Evolutionary conservation across 1,140 invertebrate species (phyloP), one percentile per base, ranked within the genome.

Genomic region (Gerris buenoi): DNA sequence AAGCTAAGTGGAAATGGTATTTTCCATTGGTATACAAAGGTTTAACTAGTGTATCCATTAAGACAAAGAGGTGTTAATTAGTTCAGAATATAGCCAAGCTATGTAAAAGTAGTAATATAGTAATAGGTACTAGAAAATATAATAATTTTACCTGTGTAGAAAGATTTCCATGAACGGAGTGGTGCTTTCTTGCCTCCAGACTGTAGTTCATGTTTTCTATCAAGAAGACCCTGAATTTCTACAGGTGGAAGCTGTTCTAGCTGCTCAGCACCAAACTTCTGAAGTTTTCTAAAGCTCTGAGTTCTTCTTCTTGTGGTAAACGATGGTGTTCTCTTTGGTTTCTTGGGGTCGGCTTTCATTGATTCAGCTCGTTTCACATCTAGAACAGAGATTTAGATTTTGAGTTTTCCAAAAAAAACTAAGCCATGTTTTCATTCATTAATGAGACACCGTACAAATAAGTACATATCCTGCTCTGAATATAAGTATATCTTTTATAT

Each of bases 171-270:
- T 0, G 93, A 95, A 2, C 96, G 80, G 14, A 97, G 91, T 0
- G 94, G 89, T 0, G 95, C 94, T 70, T 91, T 88, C 78, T 96
- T 97, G 2, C 94, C 94, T 22, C 93, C 94, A 68, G 86, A 87
- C 70, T 95, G 91, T 2, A 95, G 78, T 72, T 97, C 91, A 74
- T 98, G 95, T 77, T 99, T 98, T 27, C 96, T 82, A 69, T 98
- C 96, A 29, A 99, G 77, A 69, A 88, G 82, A 0, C 93, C 93
- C 79, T 96, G 89, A 63, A 95, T 91, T 76, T 95, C 93, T 0
- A 93, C 90, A 0, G 93, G 91, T 1, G 93, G 93, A 60, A 95
- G 76, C 26, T 85, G 79, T 33, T 89, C 85, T 72, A 86, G 80
- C 67, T 84, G 83, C 68, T 88, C 86, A 2, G 26, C 46, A n/a